phyloP scores from a whole-genome alignment of 2,888 invertebrate species.

The Drosophila borborema region DNA sequence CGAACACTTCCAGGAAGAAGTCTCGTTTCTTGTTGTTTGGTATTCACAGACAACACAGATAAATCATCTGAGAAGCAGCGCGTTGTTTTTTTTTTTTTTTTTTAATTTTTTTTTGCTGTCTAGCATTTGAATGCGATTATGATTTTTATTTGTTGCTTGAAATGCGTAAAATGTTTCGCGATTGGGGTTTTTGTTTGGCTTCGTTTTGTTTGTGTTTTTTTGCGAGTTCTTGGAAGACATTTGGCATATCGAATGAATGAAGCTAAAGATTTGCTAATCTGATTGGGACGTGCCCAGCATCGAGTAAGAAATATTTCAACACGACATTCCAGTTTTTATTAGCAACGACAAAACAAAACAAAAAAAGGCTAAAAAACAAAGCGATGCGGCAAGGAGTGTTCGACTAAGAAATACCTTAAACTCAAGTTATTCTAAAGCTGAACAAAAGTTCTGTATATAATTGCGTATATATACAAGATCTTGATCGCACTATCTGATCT shows the following conservation, averaged over 20 bases:
- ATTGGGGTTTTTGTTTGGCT: slow-evolving; percentile 12
- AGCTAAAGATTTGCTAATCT: slow-evolving; percentile 36
- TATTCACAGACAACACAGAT: slow-evolving; percentile 51
- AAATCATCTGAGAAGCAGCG: slow-evolving; percentile 66
- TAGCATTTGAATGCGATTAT: slow-evolving; percentile 63
- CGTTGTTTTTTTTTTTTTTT: slow-evolving; percentile 1
- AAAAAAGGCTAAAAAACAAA: background rate
- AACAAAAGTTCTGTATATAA: background rate
- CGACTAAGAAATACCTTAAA: background rate
- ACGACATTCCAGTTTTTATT: slow-evolving; percentile 33
- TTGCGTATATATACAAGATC: background rate
- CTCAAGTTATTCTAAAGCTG: background rate
- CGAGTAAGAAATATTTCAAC: slow-evolving; percentile 18
- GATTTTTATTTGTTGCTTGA: slow-evolving; percentile 25
- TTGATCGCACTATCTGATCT: background rate
- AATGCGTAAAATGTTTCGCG: slow-evolving; percentile 65
- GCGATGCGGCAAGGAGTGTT: background rate
- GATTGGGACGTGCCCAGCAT: slow-evolving; percentile 47
- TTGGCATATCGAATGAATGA: slow-evolving; percentile 51
- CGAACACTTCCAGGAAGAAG: slow-evolving; percentile 76
- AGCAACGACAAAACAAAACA: slow-evolving; percentile 13
- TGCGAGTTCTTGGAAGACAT: slow-evolving; percentile 46
- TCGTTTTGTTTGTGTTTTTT: background rate
- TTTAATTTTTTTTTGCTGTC: slow-evolving; percentile 56
- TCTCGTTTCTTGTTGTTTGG: slow-evolving; percentile 46